These are phyloP conservation scores for Leptinotarsa peninsularis DNA, from an alignment of 2,888 invertebrate genomes.

Conservation along the genomic window DNA sequence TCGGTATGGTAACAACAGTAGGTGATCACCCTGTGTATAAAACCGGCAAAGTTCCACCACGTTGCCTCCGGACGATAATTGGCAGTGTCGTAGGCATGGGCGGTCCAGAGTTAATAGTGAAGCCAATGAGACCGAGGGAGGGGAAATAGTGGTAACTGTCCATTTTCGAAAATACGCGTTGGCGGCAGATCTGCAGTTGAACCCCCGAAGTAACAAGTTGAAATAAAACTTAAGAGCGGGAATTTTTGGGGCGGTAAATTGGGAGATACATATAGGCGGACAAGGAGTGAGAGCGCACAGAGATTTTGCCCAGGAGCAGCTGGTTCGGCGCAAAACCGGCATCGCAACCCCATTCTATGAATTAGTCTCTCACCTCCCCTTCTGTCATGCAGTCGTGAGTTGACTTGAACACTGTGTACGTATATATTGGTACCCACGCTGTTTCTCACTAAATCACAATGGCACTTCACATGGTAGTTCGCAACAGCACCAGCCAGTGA, in stretches of 20 bases:
- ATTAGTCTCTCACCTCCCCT: conserved; percentile 63
- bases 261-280: conserved; percentile 35
- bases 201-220: conserved; percentile 6
- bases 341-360: conserved; percentile 58
- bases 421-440: conserved; percentile 49
- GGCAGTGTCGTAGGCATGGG: conserved; percentile 16
- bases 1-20: no score
- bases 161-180: conserved; percentile 34
- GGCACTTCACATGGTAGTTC: conserved; percentile 51
- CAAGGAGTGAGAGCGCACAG: conserved; percentile 37
- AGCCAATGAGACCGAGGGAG: conserved; percentile 20
- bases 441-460: conserved; percentile 48
- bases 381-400: conserved; percentile 59
- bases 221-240: conserved; percentile 34
- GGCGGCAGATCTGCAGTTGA: conserved; percentile 23
- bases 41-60: conserved; percentile 1
- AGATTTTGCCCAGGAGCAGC: conserved; percentile 62
- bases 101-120: conserved; percentile 26
- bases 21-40: conserved; percentile 22
- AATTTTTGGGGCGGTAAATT: conserved; percentile 38
- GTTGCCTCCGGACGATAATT: conserved; percentile 23
- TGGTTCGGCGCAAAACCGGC: conserved; percentile 61
- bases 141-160: conserved; percentile 24
- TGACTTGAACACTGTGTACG: conserved; percentile 56
- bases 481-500: conserved; percentile 46